Evolutionary conservation across 2,113 vertebrate genomes (phyloP), one percentile per base, ranked within the genome.

Genomic region (Mirounga angustirostris): DNA sequence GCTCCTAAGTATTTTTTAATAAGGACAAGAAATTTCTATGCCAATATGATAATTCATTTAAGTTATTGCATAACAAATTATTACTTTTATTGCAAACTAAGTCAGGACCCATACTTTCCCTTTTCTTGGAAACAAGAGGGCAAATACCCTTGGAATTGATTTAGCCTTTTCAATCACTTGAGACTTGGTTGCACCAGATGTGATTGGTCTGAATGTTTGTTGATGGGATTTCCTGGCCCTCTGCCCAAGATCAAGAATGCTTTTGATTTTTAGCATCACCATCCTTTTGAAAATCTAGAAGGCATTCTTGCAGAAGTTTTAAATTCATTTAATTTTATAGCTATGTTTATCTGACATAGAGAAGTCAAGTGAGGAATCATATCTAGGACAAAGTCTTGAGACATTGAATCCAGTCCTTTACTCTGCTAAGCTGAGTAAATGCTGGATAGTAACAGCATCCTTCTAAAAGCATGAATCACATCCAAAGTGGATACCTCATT

Each of bases 291-390:
- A 96, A 81, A 94, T 71, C 59, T 5, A 67, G 92, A 91, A 78
- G 30, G 50, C 13, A 76, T 96, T 91, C 33, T 91, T 94, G 56
- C 9, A 89, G 43, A 78, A 65, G 24, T 63, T 94, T 84, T 81
- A 59, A 97, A 96, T 83, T 92, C 28, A 40, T 86, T 92, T 93
- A 91, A 89, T 91, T 95, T 22, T 76, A 59, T 43, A 59, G 61
- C 79, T 97, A 21, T 87, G 80, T 96, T 93, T 85, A 79, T 95
- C 90, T 86, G 92, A 63, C 22, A 89, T 1, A 61, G 58, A 85
- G 90, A 85, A 61, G 65, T 81, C 89, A 96, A 94, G 61, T 58
- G 85, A 95, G 76, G 78, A 61, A 81, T 92, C n/a, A n/a, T 73
- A 90, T 78, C 36, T 84, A 71, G 93, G 87, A 81, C 52, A 82